Evolutionary conservation across 1,140 invertebrate species (phyloP).

Genomic region (Drosophila kikkawai): DNA sequence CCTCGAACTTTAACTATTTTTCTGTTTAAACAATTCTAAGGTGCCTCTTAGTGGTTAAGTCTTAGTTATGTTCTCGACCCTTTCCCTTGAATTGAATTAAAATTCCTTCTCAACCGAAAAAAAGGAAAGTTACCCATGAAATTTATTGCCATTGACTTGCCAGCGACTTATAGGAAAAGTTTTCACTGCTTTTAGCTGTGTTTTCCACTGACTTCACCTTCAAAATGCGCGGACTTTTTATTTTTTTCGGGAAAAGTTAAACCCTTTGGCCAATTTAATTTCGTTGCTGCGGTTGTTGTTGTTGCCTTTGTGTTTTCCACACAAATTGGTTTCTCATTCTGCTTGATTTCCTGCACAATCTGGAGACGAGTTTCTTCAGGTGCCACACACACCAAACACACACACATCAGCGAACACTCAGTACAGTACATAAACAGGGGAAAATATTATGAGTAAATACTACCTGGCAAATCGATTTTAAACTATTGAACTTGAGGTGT

Average conservation of each 20-base stretch:
- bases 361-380: constrained; percentile 66
- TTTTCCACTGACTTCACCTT: constrained; percentile 42
- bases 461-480: not conserved
- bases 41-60: constrained; percentile 54
- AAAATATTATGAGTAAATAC: not conserved
- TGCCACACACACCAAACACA: constrained; percentile 42
- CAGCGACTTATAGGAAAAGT: constrained; percentile 65
- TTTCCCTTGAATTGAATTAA: constrained; percentile 61
- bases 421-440: not conserved
- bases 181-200: constrained; percentile 53
- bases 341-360: constrained; percentile 80
- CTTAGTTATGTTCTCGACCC: constrained; percentile 59
- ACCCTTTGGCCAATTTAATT: constrained; percentile 78
- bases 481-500: not conserved
- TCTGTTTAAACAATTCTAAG: constrained; percentile 72
- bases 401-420: constrained; percentile 2
- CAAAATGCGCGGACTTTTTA: constrained; percentile 33
- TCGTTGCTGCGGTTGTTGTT: constrained; percentile 30
- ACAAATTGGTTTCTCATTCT: constrained; percentile 81
- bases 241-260: constrained; percentile 28
- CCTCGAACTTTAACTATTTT: constrained; percentile 60
- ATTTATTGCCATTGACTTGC: constrained; percentile 72
- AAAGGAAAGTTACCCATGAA: constrained; percentile 57
- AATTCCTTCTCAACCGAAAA: constrained; percentile 53
- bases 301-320: constrained; percentile 70